These are phyloP conservation scores for Parapsyche elsis DNA, from an alignment of 1,140 invertebrate genomes.

Conservation along the genomic window DNA sequence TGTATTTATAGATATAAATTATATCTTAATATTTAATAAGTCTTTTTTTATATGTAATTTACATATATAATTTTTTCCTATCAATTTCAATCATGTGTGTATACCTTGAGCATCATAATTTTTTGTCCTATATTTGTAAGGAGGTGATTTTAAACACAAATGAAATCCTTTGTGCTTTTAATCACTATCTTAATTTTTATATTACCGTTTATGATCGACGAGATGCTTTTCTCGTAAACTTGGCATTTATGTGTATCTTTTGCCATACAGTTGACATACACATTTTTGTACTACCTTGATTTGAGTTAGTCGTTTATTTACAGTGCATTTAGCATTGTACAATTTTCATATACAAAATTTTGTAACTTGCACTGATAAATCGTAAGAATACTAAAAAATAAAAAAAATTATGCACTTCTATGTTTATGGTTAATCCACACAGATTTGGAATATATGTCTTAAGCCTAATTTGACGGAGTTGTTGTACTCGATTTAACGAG, in stretches of 20 bases:
- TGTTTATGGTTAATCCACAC: constrained; percentile 49
- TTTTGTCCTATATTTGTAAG: constrained; percentile 11
- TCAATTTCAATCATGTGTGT: constrained; percentile 40
- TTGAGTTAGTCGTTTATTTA: not conserved
- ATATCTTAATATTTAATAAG: constrained; percentile 49
- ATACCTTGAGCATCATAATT: constrained; percentile 12
- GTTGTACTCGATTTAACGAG: not conserved
- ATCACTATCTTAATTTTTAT: too few relatives aligned
- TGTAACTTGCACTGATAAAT: constrained; percentile 55
- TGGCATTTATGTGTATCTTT: constrained; percentile 8
- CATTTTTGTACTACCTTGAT: not conserved
- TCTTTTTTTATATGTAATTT: constrained; percentile 47
- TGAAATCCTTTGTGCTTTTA: not conserved
- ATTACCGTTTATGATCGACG: not conserved
- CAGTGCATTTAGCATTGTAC: constrained; percentile 18
- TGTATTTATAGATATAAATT: constrained; percentile 55
- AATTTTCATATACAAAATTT: constrained; percentile 37
- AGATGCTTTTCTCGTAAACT: not conserved
- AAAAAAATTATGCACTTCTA: constrained; percentile 51
- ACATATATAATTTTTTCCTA: constrained; percentile 45
- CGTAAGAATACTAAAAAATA: constrained; percentile 51
- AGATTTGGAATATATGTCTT: constrained; percentile 36
- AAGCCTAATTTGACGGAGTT: not conserved
- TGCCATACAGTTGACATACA: not conserved
- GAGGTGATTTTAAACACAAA: not conserved